A percentile compares a stretch with the other conserved stretches of the same genome.
Evolutionary conservation across 2,113 vertebrate species (phyloP).

Genomic region (Podilymbus podiceps): DNA sequence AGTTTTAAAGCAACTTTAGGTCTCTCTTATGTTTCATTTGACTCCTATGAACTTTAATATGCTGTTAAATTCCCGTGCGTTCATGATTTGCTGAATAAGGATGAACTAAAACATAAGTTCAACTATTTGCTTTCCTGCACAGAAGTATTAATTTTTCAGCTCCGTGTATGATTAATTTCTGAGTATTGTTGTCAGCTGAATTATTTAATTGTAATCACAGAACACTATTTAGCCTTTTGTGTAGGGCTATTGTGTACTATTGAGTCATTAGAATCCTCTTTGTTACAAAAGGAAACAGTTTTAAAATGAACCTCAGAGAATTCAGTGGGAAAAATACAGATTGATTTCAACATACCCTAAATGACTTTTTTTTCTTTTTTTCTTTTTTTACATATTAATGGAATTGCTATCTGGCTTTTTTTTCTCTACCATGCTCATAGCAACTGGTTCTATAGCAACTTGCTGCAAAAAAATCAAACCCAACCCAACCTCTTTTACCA

Average conservation of each 20-base stretch:
- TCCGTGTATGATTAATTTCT: slow-evolving; percentile 11
- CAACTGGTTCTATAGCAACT: background rate
- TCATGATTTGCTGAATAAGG: background rate
- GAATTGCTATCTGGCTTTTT: background rate
- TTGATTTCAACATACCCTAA: background rate
- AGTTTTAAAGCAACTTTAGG: background rate
- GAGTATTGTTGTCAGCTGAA: slow-evolving; percentile 1
- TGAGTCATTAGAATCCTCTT: background rate
- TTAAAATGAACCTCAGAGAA: background rate
- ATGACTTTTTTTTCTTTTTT: background rate
- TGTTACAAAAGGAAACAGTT: background rate
- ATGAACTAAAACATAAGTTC: slow-evolving; percentile 9
- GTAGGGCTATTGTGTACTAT: background rate
- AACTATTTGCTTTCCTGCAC: background rate
- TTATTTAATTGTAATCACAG: slow-evolving; percentile 33
- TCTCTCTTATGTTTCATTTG: background rate
- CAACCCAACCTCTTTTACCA: background rate
- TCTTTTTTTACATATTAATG: background rate
- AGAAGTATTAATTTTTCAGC: slow-evolving; percentile 45
- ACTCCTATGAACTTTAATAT: background rate
- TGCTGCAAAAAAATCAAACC: background rate
- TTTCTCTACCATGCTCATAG: background rate
- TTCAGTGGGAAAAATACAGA: background rate
- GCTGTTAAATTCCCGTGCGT: background rate
- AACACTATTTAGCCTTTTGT: slow-evolving; percentile 28